Conservation (phyloP, 2,888 invertebrate genomes). For the Lasioglossum marginatum region DNA sequence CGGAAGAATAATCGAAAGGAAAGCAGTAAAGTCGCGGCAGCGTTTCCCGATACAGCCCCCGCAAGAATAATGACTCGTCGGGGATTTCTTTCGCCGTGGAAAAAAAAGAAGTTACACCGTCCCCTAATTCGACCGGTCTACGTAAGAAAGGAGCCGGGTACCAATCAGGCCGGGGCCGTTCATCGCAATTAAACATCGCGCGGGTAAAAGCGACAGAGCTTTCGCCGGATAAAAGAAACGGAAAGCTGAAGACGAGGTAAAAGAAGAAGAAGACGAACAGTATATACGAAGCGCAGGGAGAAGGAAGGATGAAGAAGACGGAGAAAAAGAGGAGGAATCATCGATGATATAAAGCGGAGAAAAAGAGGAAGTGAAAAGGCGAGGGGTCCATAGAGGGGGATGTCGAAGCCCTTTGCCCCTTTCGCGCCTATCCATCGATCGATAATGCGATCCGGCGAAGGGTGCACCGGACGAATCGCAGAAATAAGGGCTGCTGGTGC, state of each 20-base stretch:
- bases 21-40: neutral
- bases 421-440: constrained; percentile 71
- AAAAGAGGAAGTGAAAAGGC: constrained; percentile 33
- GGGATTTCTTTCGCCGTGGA: neutral
- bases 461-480: constrained; percentile 73
- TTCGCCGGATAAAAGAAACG: neutral
- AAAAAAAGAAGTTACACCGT: neutral
- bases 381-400: constrained; percentile 11
- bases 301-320: neutral
- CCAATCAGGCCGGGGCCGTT: neutral
- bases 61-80: neutral
- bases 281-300: neutral
- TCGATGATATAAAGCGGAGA: constrained; percentile 35
- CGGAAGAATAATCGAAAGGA: neutral
- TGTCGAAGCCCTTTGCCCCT: constrained; percentile 67
- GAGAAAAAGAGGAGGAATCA: constrained; percentile 25
- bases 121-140: neutral
- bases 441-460: constrained; percentile 74
- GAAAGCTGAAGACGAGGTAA: neutral
- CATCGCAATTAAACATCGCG: neutral
- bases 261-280: neutral
- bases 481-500: constrained; percentile 69
- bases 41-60: neutral
- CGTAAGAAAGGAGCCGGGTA: neutral
- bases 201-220: neutral